Evolutionary conservation across 1,140 invertebrate species (phyloP).

Genomic region (Sitophilus oryzae): DNA sequence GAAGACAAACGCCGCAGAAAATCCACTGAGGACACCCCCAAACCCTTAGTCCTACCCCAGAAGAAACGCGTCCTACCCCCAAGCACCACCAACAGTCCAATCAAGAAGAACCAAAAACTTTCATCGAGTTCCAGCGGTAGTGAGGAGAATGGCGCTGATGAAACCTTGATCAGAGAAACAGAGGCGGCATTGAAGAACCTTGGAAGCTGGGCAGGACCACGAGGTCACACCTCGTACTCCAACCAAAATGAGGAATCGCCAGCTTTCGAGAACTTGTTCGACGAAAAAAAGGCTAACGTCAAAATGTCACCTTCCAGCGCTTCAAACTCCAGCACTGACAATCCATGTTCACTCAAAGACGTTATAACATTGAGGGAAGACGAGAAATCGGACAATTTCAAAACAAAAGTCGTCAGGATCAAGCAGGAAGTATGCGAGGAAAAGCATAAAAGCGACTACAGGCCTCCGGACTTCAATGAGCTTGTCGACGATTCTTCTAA

Average conservation of each 20-base stretch:
- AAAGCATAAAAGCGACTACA: conserved; percentile 49
- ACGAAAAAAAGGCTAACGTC: conserved; percentile 64
- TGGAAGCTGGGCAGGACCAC: conserved; percentile 68
- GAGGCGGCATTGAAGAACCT: conserved; percentile 77
- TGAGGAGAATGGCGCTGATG: conserved; percentile 61
- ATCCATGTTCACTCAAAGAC: conserved; percentile 55
- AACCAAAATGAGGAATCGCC: conserved; percentile 67
- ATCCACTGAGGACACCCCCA: conserved; percentile 42
- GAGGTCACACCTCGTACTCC: conserved; percentile 58
- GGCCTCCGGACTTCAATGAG: conserved; percentile 70
- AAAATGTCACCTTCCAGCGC: conserved; percentile 61
- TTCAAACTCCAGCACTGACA: conserved; percentile 55
- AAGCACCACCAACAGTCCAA: conserved; percentile 46
- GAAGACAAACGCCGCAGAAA: conserved; percentile 50
- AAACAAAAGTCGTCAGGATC: conserved; percentile 29
- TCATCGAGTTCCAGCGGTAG: conserved; percentile 32
- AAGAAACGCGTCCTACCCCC: conserved; percentile 55
- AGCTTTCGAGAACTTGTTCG: conserved; percentile 77
- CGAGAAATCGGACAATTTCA: conserved; percentile 40
- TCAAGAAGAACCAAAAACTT: conserved; percentile 47
- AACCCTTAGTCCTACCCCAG: conserved; percentile 51
- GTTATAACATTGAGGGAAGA: conserved; percentile 57
- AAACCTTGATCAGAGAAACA: conserved; percentile 76
- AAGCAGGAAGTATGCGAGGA: conserved; percentile 41
- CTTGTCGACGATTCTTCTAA: conserved; percentile 72